Evolutionary conservation across 1,140 invertebrate species (phyloP), one percentile per base, ranked within the genome.

Genomic region (Drosophila cardini): DNA sequence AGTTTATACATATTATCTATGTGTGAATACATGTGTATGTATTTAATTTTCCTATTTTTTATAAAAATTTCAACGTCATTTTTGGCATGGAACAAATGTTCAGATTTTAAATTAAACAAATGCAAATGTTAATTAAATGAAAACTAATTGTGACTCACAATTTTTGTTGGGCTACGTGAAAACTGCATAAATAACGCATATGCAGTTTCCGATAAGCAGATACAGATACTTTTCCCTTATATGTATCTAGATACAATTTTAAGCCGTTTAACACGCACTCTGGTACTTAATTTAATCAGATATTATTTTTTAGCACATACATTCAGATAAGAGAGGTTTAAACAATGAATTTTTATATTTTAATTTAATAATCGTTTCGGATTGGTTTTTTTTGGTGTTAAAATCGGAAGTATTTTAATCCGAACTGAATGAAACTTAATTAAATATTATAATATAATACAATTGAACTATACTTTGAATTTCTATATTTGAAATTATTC

Each of bases 1-100:
- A 62, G 45, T 50, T 62, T 53, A 80, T 42, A 58, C 56, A 48
- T 56, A 26, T 18, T 43, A 48, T 26, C 42, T 61, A 63, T 55
- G 36, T 76, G 62, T 67, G n/a, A n/a, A 75, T 68, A 32, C 13
- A 61, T 65, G 13, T 21, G 36, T 26, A 56, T 5, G 21, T 26
- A 26, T 26, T 26, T 53, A 73, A 56, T 56, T 56, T 38, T 55
- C 36, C 50, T 38, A 70, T 56, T 78, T 71, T 75, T 55, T 70
- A 63, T 64, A 79, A 52, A 79, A 57, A 76, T 82, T 58, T 82
- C 46, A 86, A 82, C 76, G 76, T 76, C 75, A 78, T 71, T 74
- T 85, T 63, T 80, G 15, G 30, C 26, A 55, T 65, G 56, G 50
- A 32, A 70, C 30, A 72, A 60, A 62, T 46, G 18, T 36, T 52